Evolutionary conservation across 2,888 invertebrate genomes (phyloP), one percentile per base, ranked within the genome.

Genomic region (Hololepta plana): DNA sequence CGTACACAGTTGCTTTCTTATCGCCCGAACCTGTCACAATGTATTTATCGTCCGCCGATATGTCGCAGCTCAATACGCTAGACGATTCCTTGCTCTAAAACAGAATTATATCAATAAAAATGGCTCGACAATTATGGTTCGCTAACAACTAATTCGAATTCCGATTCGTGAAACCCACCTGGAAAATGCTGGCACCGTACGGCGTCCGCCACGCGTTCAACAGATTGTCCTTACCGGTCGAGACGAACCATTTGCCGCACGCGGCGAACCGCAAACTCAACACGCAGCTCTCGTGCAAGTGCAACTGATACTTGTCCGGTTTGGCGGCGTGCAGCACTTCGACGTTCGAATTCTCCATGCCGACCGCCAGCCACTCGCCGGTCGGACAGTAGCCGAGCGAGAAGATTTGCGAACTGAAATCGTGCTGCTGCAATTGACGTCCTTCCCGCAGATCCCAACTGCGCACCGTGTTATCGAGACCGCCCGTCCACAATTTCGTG

Each of bases 11-110:
- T 40, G 93, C 93, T 56, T 93, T 93, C 59, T 93, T 93, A 59
- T 96, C 95, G 30, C 95, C 95, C 20, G 91, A 91, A 35, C 95
- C 95, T 24, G 95, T 95, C 44, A 95, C 90, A 46, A 95, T 90
- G 60, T 84, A 93, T 59, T 91, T 91, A 63, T 96, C 95, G 57
- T 96, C 95, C 33, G 81, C 72, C 36, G 93, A 90, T 59, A 95
- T 90, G 69, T 95, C 95, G 67, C 95, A 96, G 62, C 91, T 90
- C 46, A 96, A 68, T 51, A 95, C 93, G 49, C 93, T 93, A 43
- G 91, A 91, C 29, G 90, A 85, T 63, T 96, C 95, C 61, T 93
- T 91, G 25, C 81, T 80, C 82, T 82, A 63, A 14, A 66, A 66
- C n/a, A n/a, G n/a, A n/a, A n/a, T n/a, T n/a, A n/a, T n/a, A n/a